Percentiles rank a stretch among this genome's conserved stretches.
phyloP scores from a whole-genome alignment of 2,797 vertebrate genomes.

The Coendou prehensilis region DNA sequence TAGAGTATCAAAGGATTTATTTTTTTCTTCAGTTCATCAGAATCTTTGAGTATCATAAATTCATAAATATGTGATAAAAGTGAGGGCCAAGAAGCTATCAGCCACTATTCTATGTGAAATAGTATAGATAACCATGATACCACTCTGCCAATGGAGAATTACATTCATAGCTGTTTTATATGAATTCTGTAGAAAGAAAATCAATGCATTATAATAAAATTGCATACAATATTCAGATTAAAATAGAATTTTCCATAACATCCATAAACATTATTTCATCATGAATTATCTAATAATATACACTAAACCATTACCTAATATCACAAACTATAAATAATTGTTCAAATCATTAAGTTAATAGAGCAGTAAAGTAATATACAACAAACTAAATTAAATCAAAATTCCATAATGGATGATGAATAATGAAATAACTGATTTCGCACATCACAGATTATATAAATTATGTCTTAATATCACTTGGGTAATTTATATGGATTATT shows the following conservation, averaged over 20 bases:
- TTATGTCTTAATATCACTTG: conserved; percentile 78
- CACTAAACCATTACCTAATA: conserved; percentile 81
- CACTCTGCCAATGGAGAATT: conserved; percentile 44
- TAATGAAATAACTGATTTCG: conserved; percentile 82
- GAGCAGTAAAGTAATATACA: conserved; percentile 81
- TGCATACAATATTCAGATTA: conserved; percentile 57
- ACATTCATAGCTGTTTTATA: conserved; percentile 27
- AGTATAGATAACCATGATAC: not conserved
- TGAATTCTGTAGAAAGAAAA: conserved; percentile 63
- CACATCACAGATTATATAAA: conserved; percentile 78
- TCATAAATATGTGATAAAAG: not conserved
- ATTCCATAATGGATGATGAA: conserved; percentile 74
- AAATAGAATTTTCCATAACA: conserved; percentile 76
- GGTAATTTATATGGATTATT: conserved; percentile 79
- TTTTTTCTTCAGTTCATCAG: conserved; percentile 29
- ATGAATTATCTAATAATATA: conserved; percentile 77
- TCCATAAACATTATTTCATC: conserved; percentile 79
- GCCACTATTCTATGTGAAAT: not conserved
- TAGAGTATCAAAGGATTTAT: not conserved
- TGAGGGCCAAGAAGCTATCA: not conserved
- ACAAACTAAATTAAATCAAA: conserved; percentile 83
- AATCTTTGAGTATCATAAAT: conserved; percentile 17
- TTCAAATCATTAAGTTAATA: conserved; percentile 83
- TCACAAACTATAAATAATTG: conserved; percentile 83
- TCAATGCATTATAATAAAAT: conserved; percentile 77